Evolutionary conservation across 2,797 vertebrate species (phyloP).

Genomic region (Tympanoctomys barrerae): DNA sequence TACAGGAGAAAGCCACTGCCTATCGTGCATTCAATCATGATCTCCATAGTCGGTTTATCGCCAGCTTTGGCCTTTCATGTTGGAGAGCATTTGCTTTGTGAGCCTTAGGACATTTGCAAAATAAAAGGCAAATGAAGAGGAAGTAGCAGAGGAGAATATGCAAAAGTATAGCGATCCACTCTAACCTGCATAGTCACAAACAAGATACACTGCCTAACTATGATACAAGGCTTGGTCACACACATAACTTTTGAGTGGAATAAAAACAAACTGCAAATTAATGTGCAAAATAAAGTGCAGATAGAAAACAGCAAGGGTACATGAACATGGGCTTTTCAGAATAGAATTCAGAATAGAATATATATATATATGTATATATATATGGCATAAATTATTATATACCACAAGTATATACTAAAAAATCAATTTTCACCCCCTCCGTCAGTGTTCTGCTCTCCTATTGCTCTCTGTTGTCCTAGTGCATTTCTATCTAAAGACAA

Average conservation of each 20-base stretch:
- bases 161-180: neutral
- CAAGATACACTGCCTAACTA: neutral
- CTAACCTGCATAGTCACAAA: neutral
- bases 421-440: neutral
- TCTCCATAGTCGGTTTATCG: neutral
- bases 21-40: neutral
- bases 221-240: neutral
- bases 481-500: neutral
- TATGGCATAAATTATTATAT: neutral
- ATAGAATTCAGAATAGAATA: neutral
- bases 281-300: neutral
- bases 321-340: neutral
- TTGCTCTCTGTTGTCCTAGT: neutral
- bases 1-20: slow-evolving; percentile 20
- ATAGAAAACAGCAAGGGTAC: neutral
- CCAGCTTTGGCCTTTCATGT: neutral
- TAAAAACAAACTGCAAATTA: neutral
- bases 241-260: neutral
- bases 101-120: slow-evolving; percentile 53
- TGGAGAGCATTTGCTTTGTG: slow-evolving; percentile 29
- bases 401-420: neutral
- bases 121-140: neutral
- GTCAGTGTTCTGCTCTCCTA: neutral
- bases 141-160: neutral
- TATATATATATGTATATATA: neutral